These are phyloP conservation scores for Tenualosa ilisha DNA, from an alignment of 2,797 vertebrate species.

Conservation along the genomic window DNA sequence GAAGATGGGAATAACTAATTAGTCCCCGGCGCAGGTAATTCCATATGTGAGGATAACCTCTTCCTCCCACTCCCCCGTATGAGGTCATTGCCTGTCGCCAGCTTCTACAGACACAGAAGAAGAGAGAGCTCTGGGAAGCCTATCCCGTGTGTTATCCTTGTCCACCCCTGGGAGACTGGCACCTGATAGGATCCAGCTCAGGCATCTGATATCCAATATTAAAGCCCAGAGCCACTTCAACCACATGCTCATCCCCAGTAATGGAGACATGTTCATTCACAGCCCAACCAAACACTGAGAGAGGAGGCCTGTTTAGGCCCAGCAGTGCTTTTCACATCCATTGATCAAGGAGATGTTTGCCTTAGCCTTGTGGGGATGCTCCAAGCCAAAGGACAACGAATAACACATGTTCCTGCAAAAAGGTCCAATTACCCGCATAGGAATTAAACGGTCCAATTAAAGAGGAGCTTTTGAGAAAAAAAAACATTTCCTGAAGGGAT, in stretches of 20 bases:
- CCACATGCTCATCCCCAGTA: background rate
- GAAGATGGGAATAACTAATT: conserved; percentile 31
- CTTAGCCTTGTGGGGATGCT: conserved; percentile 2
- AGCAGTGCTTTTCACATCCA: background rate
- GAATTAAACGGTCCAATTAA: conserved; percentile 6
- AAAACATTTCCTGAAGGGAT: conserved; percentile 16
- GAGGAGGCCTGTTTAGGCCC: background rate
- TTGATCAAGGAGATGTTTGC: background rate
- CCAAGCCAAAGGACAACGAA: background rate
- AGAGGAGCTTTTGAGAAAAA: background rate
- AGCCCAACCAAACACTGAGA: background rate
- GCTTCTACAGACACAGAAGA: background rate
- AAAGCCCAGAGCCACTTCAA: background rate
- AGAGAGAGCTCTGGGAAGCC: background rate
- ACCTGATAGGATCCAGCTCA: conserved; percentile 6
- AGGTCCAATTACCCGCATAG: conserved; percentile 14
- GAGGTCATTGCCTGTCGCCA: background rate
- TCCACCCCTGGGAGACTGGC: background rate
- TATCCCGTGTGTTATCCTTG: background rate
- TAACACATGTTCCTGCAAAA: background rate
- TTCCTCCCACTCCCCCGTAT: background rate
- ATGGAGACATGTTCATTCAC: background rate
- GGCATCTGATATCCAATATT: conserved; percentile 13
- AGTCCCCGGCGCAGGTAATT: conserved; percentile 35
- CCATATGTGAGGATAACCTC: conserved; percentile 31